phyloP scores from a whole-genome alignment of 2,113 vertebrate species.

The Pipra filicauda region DNA sequence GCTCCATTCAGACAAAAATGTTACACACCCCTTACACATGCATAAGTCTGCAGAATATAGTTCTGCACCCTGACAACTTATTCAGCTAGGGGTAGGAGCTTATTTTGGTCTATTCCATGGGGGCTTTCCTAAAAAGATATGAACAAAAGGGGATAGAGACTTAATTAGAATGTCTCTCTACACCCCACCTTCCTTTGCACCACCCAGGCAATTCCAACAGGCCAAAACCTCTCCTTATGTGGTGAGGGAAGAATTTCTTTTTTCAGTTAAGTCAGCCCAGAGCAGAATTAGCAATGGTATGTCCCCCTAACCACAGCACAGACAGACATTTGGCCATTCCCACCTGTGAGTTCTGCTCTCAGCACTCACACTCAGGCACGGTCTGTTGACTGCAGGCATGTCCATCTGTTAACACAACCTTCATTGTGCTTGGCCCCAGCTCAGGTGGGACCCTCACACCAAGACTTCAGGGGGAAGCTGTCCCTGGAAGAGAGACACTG shows the following conservation, averaged over 20 bases:
- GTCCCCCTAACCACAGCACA: slow-evolving; percentile 57
- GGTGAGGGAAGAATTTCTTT: slow-evolving; percentile 51
- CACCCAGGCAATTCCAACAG: slow-evolving; percentile 58
- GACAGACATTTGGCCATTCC: slow-evolving; percentile 62
- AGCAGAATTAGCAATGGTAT: slow-evolving; percentile 66
- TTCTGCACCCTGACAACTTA: slow-evolving; percentile 70
- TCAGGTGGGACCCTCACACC: background rate
- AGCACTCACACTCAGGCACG: background rate
- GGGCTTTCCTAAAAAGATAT: slow-evolving; percentile 62
- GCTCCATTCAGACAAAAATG: slow-evolving; percentile 81
- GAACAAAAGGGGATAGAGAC: slow-evolving; percentile 66
- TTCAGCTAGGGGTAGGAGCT: slow-evolving; percentile 56
- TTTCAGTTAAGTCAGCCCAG: slow-evolving; percentile 52
- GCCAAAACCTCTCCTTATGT: slow-evolving; percentile 59
- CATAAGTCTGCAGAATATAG: slow-evolving; percentile 72
- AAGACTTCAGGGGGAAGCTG: background rate
- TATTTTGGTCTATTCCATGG: slow-evolving; percentile 66
- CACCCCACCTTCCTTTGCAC: slow-evolving; percentile 49
- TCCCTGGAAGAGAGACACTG: background rate
- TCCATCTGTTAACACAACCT: slow-evolving; percentile 21
- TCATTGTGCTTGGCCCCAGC: slow-evolving; percentile 16
- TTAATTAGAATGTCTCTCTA: slow-evolving; percentile 65
- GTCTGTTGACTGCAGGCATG: background rate
- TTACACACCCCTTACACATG: slow-evolving; percentile 75
- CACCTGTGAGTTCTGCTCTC: slow-evolving; percentile 60